phyloP scores from a whole-genome alignment of 2,797 vertebrate genomes.

The Pipistrellus pipistrellus region DNA sequence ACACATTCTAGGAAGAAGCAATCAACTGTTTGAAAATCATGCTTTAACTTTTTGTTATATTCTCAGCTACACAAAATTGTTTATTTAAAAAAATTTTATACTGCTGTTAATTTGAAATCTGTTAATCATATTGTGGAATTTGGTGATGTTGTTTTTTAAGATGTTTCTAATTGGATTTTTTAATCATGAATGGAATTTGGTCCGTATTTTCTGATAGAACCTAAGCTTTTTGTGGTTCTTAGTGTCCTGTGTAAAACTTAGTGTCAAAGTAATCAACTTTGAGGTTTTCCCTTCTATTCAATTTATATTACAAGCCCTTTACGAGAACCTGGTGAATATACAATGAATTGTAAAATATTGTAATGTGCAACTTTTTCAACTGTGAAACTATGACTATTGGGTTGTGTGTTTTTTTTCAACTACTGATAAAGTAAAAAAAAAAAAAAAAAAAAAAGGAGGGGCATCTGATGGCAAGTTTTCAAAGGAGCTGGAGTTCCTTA shows the following conservation, averaged over 20 bases:
- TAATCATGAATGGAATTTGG: constrained; percentile 77
- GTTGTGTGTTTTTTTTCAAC: constrained; percentile 71
- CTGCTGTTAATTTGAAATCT: constrained; percentile 80
- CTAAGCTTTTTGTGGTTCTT: constrained; percentile 79
- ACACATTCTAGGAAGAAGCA: constrained; percentile 65
- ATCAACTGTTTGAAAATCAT: constrained; percentile 68
- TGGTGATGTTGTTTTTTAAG: constrained; percentile 39
- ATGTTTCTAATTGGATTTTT: constrained; percentile 82
- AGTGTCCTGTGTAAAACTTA: constrained; percentile 78
- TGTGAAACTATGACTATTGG: constrained; percentile 86
- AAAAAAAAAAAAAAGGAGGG: neutral
- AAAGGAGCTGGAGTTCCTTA: neutral
- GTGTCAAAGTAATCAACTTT: constrained; percentile 72
- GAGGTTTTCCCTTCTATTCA: constrained; percentile 78
- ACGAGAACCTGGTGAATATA: constrained; percentile 78
- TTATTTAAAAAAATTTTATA: constrained; percentile 78
- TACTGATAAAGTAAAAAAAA: constrained; percentile 78
- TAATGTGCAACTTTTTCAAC: constrained; percentile 86
- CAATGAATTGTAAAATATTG: constrained; percentile 83
- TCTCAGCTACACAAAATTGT: constrained; percentile 66
- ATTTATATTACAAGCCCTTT: constrained; percentile 79
- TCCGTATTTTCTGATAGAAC: constrained; percentile 77
- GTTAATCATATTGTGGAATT: constrained; percentile 77
- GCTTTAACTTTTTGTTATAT: constrained; percentile 75
- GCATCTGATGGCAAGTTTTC: neutral